These are phyloP conservation scores for Drosophila mulleri DNA, from an alignment of 2,888 invertebrate species.

Conservation along the genomic window DNA sequence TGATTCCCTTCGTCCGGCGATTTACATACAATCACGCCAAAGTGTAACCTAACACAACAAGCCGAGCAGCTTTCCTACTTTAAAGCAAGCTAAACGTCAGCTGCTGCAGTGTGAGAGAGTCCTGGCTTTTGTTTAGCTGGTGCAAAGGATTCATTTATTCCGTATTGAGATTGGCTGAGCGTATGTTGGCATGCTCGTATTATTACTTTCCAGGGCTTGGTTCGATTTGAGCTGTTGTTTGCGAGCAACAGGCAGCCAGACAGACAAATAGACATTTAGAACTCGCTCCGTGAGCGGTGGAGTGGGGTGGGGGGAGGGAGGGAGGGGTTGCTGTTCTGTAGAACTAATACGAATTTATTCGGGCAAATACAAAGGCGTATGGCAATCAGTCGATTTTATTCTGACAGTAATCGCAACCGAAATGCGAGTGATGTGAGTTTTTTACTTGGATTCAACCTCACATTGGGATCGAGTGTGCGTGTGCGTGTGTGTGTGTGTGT, in stretches of 20 bases:
- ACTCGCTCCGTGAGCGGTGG: background rate
- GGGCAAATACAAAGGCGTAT: conserved; percentile 51
- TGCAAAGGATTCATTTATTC: conserved; percentile 38
- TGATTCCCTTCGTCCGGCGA: background rate
- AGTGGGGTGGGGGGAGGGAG: too few species aligned
- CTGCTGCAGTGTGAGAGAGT: conserved; percentile 14
- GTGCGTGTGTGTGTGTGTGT: background rate
- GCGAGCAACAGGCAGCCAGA: conserved; percentile 4
- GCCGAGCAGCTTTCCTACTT: background rate
- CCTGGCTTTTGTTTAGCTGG: conserved; percentile 29
- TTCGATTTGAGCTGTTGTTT: conserved; percentile 22
- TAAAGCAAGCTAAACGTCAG: conserved; percentile 1
- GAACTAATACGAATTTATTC: conserved; percentile 59
- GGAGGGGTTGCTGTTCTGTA: background rate
- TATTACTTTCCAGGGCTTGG: conserved; percentile 24
- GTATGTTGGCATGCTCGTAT: conserved; percentile 30
- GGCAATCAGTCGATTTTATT: conserved; percentile 62
- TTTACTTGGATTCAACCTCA: conserved; percentile 13
- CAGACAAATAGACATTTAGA: conserved; percentile 28
- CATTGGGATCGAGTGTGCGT: conserved; percentile 6
- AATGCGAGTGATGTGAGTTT: conserved; percentile 25
- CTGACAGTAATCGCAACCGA: conserved; percentile 17
- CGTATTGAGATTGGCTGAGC: background rate
- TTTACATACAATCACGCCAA: background rate
- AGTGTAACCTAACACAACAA: conserved; percentile 19